These are phyloP conservation scores for Lineus longissimus DNA, from an alignment of 1,140 invertebrate genomes.

Conservation along the genomic window DNA sequence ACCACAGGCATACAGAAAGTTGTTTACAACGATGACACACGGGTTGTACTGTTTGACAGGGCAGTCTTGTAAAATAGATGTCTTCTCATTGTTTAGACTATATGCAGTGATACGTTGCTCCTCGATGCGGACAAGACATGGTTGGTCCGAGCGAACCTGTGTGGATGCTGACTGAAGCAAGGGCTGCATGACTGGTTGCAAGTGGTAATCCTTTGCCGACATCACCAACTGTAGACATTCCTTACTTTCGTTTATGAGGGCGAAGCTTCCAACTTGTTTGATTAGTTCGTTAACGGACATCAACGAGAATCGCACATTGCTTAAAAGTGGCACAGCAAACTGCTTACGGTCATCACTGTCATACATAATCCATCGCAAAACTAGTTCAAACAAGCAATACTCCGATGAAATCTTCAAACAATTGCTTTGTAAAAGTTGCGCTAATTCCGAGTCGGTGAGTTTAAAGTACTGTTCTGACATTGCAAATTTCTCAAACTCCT, in stretches of 20 bases:
- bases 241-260: constrained; percentile 37
- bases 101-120: constrained; percentile 45
- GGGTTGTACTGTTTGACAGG: constrained; percentile 47
- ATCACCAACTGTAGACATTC: constrained; percentile 43
- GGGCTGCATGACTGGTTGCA: constrained; percentile 47
- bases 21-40: constrained; percentile 49
- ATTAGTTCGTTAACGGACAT: constrained; percentile 48
- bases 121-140: constrained; percentile 44
- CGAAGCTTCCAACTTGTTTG: constrained; percentile 41
- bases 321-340: constrained; percentile 37
- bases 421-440: constrained; percentile 37
- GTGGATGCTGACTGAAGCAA: constrained; percentile 41
- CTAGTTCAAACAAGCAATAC: constrained; percentile 41
- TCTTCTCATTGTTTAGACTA: constrained; percentile 36
- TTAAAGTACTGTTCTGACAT: constrained; percentile 41
- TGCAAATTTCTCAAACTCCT: constrained; percentile 42
- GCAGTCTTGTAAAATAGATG: constrained; percentile 39
- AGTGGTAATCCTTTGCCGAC: constrained; percentile 51
- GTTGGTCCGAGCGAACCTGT: constrained; percentile 40
- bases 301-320: constrained; percentile 43
- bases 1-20: constrained; percentile 53
- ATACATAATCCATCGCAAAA: constrained; percentile 44
- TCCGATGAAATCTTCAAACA: constrained; percentile 41
- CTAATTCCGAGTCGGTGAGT: constrained; percentile 37
- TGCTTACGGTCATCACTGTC: constrained; percentile 28